Percentiles rank a stretch among this genome's conserved stretches.
phyloP scores from a whole-genome alignment of 2,888 invertebrate species.

The Malthinus flaveolus region DNA sequence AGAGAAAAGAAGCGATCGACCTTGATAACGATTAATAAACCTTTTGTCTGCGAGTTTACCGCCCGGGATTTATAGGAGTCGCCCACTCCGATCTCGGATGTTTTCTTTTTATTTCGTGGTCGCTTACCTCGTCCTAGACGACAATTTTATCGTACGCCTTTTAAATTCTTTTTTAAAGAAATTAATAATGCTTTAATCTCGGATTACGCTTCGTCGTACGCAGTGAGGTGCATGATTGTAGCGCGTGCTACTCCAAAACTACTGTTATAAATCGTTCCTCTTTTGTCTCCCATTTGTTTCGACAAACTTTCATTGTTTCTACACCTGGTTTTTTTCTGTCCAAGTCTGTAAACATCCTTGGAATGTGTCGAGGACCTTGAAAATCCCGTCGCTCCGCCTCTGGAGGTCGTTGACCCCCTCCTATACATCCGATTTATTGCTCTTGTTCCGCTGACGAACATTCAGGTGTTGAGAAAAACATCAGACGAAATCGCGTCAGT shows the following conservation, averaged over 20 bases:
- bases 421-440: constrained; percentile 18
- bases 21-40: constrained; percentile 9
- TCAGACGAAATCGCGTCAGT: too few relatives aligned
- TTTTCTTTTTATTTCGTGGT: constrained; percentile 18
- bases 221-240: neutral
- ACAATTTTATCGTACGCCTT: neutral
- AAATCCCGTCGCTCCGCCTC: constrained; percentile 36
- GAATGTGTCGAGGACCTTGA: constrained; percentile 48
- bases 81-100: constrained; percentile 11
- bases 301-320: constrained; percentile 16
- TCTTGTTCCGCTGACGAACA: constrained; percentile 20
- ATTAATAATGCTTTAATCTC: neutral
- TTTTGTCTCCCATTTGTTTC: constrained; percentile 1
- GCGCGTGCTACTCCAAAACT: neutral
- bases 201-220: neutral
- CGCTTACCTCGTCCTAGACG: constrained; percentile 4
- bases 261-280: neutral
- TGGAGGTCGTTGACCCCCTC: constrained; percentile 38
- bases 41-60: constrained; percentile 21
- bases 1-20: constrained; percentile 4
- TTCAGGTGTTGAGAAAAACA: constrained; percentile 22
- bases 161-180: neutral
- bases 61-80: constrained; percentile 17
- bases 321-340: constrained; percentile 32
- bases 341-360: constrained; percentile 41